Evolutionary conservation across 1,140 invertebrate species (phyloP), one percentile per base, ranked within the genome.

Genomic region (Pinna nobilis): DNA sequence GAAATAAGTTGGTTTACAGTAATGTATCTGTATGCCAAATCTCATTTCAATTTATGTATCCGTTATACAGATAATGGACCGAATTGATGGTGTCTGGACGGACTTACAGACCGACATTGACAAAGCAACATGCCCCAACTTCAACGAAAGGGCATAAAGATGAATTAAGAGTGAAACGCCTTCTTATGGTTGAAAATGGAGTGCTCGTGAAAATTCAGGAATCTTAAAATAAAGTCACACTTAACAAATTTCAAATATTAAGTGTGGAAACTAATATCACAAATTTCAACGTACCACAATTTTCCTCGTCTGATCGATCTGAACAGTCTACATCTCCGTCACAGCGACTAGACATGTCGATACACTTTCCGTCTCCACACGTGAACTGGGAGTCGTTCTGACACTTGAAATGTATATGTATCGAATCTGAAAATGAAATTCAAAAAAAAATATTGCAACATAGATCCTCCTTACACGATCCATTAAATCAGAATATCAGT

Each of bases 281-380:
- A 3, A 4, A 60, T 15, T 11, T 53, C 13, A 23, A 20, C 25
- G 2, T 13, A 23, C 51, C 18, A 83, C 82, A n/a, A n/a, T n/a
- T 11, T 44, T 44, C 9, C 75, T 83, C 82, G 66, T 83, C 82
- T 18, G 82, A 80, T 18, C 66, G 13, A 57, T 83, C 82, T 9
- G 37, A 28, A 66, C 82, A 92, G 78, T 92, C 91, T 6, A 82
- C 71, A 15, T 86, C 84, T 4, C 90, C 89, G 84, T 92, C 91
- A 86, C 92, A 92, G 39, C 85, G 61, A 75, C 87, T 89, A 1
- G 60, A 66, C 15, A 80, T 76, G 3, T 88, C 86, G 47, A 91
- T 89, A 79, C 91, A 92, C 20, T 86, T 82, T 11, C 82, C 77
- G 57, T 71, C 61, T 15, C 51, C 39, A 73, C 75, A 77, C 23